Evolutionary conservation across 2,113 vertebrate species (phyloP).

Genomic region (Corapipo altera): DNA sequence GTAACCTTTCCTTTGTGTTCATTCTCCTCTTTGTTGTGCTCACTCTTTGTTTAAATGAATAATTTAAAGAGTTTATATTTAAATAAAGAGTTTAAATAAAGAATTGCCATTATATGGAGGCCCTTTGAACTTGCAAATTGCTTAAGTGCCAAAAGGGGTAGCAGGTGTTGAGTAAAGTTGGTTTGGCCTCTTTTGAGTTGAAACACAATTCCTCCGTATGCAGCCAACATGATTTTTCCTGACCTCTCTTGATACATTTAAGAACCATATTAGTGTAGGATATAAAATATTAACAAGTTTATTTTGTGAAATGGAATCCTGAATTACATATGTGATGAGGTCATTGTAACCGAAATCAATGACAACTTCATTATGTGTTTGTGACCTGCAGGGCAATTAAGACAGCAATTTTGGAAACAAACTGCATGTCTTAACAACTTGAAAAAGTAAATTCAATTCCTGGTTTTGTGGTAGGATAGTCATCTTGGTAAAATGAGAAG

Average conservation of each 20-base stretch:
- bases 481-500: neutral
- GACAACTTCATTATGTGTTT: constrained; percentile 8
- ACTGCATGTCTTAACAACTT: neutral
- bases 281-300: constrained; percentile 16
- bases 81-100: neutral
- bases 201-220: neutral
- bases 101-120: neutral
- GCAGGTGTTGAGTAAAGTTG: neutral
- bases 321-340: constrained; percentile 15
- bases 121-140: neutral
- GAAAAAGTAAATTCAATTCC: neutral
- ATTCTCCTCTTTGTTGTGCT: neutral
- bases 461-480: neutral
- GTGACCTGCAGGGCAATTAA: neutral
- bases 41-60: neutral
- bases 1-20: neutral
- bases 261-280: neutral
- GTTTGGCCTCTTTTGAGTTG: neutral
- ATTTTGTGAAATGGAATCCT: constrained; percentile 36
- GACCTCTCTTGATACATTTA: neutral
- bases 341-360: constrained; percentile 12
- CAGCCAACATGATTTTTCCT: neutral
- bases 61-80: neutral
- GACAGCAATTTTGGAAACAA: neutral
- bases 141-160: neutral